A percentile compares a stretch with the other conserved stretches of the same genome.
Conservation (phyloP, 1,140 invertebrate genomes). For the Drosophila bocqueti region DNA sequence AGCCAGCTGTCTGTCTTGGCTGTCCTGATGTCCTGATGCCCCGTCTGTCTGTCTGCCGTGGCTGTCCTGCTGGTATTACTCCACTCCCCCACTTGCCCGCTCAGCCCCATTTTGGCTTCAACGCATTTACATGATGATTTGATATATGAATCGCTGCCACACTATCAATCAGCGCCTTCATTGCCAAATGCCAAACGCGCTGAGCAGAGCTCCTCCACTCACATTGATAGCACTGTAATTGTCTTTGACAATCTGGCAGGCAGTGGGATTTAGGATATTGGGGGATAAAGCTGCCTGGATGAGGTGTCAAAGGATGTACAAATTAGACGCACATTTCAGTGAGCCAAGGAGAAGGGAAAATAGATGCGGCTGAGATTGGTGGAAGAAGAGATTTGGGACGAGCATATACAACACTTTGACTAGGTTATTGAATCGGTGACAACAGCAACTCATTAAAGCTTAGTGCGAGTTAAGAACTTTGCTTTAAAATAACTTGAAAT, state of each 20-base stretch:
- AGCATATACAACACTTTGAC: neutral
- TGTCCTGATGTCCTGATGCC: constrained; percentile 26
- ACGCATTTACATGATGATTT: constrained; percentile 76
- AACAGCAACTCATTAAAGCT: neutral
- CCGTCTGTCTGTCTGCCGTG: constrained; percentile 8
- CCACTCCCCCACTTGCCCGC: constrained; percentile 7
- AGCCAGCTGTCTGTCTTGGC: constrained; percentile 50
- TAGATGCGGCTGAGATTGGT: neutral
- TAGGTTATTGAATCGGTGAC: neutral
- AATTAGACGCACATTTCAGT: constrained; percentile 5
- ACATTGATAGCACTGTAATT: constrained; percentile 52
- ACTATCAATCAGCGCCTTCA: constrained; percentile 70
- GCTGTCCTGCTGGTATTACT: constrained; percentile 11
- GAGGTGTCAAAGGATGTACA: constrained; percentile 27
- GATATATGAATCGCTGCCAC: constrained; percentile 71
- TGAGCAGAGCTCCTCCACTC: neutral
- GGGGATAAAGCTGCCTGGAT: neutral
- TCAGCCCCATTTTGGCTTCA: constrained; percentile 7
- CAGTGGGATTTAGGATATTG: constrained; percentile 1
- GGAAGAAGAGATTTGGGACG: neutral
- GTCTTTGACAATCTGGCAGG: constrained; percentile 33
- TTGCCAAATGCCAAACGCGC: constrained; percentile 40
- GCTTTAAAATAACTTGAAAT: neutral
- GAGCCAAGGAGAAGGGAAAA: neutral
- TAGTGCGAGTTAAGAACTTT: no score